Evolutionary conservation across 2,888 invertebrate species (phyloP), one percentile per base, ranked within the genome.

Genomic region (Venustoraphidia nigricollis): DNA sequence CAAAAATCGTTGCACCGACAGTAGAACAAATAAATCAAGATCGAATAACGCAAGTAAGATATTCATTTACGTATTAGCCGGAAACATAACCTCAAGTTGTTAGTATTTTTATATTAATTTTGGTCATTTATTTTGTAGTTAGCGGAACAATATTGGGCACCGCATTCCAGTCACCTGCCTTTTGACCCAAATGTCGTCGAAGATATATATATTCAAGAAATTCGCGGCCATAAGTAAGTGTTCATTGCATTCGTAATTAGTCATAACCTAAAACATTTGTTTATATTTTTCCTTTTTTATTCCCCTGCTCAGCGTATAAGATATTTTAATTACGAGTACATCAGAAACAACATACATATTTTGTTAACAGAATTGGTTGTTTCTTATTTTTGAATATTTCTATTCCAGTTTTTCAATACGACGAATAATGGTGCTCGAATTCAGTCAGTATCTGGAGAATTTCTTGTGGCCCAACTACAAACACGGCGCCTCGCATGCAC

Each of bases 401-500:
- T 43, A 53, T 63, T 69, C 2, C 63, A 79, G 81, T 60, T 84
- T 85, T 66, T 79, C 87, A 10, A 82, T 86, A 4, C 76, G 90
- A n/a, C 79, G 94, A 47, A 87, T 93, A 52, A 93, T 95, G 84
- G 85, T 95, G 76, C 69, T 97, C 49, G 96, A 97, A 67, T 94
- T 95, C 66, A 95, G 94, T 52, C 97, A 96, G 62, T 98, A 96
- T 66, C 66, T 98, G 56, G 98, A 98, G 67, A 91, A 89, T 61
- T 97, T 89, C 66, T 66, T 98, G 46, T 98, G 97, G 98, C 94
- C 95, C 1, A 90, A 96, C 67, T 98, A 90, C 66, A 71, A 74
- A 47, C 75, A 82, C 0, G 79, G 77, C n/a, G 81, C 91, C 2
- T 76, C 84, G 2, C 79, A 83, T 58, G 81, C 86, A n/a, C 95